Evolutionary conservation across 2,113 vertebrate species (phyloP).

Genomic region (Tupaia tana): DNA sequence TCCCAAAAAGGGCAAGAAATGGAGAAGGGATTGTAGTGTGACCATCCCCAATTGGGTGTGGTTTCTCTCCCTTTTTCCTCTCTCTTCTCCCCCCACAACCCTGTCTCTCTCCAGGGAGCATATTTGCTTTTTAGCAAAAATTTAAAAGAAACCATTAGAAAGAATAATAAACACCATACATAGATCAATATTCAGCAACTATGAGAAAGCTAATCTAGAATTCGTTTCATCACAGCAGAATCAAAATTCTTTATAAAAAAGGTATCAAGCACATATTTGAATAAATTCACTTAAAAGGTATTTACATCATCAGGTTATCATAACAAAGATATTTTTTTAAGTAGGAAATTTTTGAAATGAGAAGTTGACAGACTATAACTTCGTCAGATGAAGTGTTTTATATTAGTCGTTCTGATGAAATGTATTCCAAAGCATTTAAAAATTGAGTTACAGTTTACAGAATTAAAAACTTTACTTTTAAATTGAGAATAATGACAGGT

Average conservation of each 20-base stretch:
- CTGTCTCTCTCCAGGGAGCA: too few species aligned
- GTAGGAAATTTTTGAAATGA: neutral
- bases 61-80: too few species aligned
- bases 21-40: too few species aligned
- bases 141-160: too few species aligned
- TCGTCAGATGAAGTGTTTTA: neutral
- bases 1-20: too few species aligned
- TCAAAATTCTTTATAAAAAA: neutral
- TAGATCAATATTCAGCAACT: neutral
- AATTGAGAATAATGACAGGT: neutral
- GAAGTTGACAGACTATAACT: slow-evolving; percentile 5
- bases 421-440: neutral
- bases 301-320: neutral
- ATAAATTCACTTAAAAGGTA: neutral
- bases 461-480: neutral
- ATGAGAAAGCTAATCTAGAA: neutral
- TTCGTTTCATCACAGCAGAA: neutral
- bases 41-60: too few species aligned
- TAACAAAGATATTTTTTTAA: neutral
- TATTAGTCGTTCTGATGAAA: neutral
- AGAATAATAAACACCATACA: neutral
- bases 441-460: neutral
- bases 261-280: neutral
- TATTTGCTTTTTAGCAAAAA: too few species aligned
- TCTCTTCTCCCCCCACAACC: too few species aligned